Evolutionary conservation across 2,888 invertebrate species (phyloP), one percentile per base, ranked within the genome.

Genomic region (Cerastis rubricosa): DNA sequence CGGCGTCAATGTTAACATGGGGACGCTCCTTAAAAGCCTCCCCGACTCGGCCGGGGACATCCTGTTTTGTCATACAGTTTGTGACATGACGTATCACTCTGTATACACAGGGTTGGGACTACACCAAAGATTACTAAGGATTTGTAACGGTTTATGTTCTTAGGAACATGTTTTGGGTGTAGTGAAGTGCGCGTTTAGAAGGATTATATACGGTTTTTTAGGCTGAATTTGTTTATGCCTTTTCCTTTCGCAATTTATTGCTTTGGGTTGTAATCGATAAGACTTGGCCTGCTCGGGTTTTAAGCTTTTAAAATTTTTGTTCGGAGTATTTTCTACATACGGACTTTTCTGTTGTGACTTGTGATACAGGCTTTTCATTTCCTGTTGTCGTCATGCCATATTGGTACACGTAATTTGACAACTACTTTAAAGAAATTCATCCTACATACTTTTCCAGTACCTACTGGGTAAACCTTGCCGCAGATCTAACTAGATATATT

Each of bases 1-100:
- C 76, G 79, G 73, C 81, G 81, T 84, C 80, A 85, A 81, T 78
- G 74, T 83, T 79, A 78, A 87, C 82, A 82, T 59, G 70, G 81
- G 80, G 88, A 85, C 85, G 85, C 90, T 90, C 91, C 91, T 91
- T 92, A 92, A 93, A 92, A 93, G 92, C 91, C 88, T 90, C 85
- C 87, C 88, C 83, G 85, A 88, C 85, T 78, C 84, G 87, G 91
- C 89, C 80, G 83, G 88, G 91, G 91, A 91, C 91, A 92, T 93
- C 93, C 94, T 93, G 92, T 91, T 90, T 91, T 92, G 92, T 93
- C 92, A 92, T 89, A 92, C 87, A 89, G 86, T 88, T 86, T 88
- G 89, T 91, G 91, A 91, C 91, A 91, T 89, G 90, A 90, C 91
- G 89, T 88, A 88, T 90, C 90, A 90, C 88, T 87, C 88, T 84